Evolutionary conservation across 2,888 invertebrate species (phyloP).

Genomic region (Cephus sareptanus): DNA sequence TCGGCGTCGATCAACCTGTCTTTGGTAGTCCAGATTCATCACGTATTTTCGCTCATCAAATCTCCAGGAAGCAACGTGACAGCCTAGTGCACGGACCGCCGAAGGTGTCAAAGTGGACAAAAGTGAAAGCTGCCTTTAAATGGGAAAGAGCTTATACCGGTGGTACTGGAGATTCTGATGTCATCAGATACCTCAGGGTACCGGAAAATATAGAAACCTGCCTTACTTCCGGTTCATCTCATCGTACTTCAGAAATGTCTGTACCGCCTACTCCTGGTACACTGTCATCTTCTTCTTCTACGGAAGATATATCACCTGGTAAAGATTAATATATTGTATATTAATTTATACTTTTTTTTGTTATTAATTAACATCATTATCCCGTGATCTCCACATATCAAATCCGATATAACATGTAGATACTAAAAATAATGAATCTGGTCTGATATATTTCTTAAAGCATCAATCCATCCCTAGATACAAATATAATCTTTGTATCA

Average conservation of each 20-base stretch:
- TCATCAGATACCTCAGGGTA: slow-evolving; percentile 57
- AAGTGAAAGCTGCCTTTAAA: slow-evolving; percentile 88
- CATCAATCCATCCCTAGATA: background rate
- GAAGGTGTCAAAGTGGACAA: slow-evolving; percentile 88
- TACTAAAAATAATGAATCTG: background rate
- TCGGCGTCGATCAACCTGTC: slow-evolving; percentile 71
- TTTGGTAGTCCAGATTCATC: background rate
- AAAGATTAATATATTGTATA: background rate
- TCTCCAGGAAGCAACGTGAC: background rate
- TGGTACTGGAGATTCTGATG: slow-evolving; percentile 56
- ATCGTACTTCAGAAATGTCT: slow-evolving; percentile 67
- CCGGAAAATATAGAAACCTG: slow-evolving; percentile 66
- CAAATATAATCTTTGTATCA: background rate
- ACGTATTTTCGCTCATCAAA: background rate
- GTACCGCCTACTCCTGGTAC: slow-evolving; percentile 74
- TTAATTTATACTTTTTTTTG: background rate
- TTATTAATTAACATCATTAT: background rate
- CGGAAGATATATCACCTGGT: slow-evolving; percentile 74
- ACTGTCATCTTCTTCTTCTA: slow-evolving; percentile 79
- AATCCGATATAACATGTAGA: background rate
- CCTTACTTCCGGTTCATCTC: slow-evolving; percentile 28
- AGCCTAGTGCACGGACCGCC: slow-evolving; percentile 56
- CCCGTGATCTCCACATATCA: too few species aligned
- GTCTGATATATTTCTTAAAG: background rate
- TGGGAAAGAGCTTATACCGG: slow-evolving; percentile 82